Percentiles rank a stretch among this genome's conserved stretches.
phyloP scores from a whole-genome alignment of 2,888 invertebrate genomes.

The Leucophenga montana region DNA sequence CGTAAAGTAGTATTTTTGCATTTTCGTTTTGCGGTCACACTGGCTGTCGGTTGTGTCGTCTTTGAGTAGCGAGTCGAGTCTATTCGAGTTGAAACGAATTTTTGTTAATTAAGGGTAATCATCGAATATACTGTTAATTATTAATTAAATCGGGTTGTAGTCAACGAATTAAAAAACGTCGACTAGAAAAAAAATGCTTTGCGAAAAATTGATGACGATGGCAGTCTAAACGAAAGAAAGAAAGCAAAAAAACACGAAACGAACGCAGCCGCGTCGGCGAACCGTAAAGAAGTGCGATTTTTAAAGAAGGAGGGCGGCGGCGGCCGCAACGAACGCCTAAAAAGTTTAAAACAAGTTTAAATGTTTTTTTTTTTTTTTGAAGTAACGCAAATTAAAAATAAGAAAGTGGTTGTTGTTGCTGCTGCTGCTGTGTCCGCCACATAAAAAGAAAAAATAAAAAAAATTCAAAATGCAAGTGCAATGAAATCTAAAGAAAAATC shows the following conservation, averaged over 20 bases:
- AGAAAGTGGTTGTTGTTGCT: conserved; percentile 50
- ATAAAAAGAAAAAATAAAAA: background rate
- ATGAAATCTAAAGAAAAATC: conserved; percentile 1
- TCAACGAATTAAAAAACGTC: too few relatives aligned
- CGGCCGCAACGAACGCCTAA: conserved; percentile 35
- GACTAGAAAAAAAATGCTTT: too few relatives aligned
- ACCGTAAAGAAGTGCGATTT: conserved; percentile 1
- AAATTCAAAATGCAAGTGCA: conserved; percentile 24
- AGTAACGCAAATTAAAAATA: conserved; percentile 49
- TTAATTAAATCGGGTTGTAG: too few relatives aligned
- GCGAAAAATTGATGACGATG: conserved; percentile 16
- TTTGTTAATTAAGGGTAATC: too few relatives aligned
- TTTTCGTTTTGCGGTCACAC: too few relatives aligned
- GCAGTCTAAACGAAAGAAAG: conserved; percentile 7
- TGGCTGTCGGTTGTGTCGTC: too few relatives aligned
- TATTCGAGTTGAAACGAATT: too few relatives aligned
- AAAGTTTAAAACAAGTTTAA: conserved; percentile 35
- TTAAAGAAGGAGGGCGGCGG: background rate
- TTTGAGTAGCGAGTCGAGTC: too few relatives aligned
- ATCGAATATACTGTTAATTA: too few relatives aligned
- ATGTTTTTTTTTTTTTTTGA: background rate
- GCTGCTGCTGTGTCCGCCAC: background rate
- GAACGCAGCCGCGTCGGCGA: background rate
- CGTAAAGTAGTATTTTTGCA: too few relatives aligned
- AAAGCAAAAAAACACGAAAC: background rate